A percentile compares a stretch with the other conserved stretches of the same genome.
Conservation (phyloP, 2,888 invertebrate genomes). For the Teleogryllus oceanicus region DNA sequence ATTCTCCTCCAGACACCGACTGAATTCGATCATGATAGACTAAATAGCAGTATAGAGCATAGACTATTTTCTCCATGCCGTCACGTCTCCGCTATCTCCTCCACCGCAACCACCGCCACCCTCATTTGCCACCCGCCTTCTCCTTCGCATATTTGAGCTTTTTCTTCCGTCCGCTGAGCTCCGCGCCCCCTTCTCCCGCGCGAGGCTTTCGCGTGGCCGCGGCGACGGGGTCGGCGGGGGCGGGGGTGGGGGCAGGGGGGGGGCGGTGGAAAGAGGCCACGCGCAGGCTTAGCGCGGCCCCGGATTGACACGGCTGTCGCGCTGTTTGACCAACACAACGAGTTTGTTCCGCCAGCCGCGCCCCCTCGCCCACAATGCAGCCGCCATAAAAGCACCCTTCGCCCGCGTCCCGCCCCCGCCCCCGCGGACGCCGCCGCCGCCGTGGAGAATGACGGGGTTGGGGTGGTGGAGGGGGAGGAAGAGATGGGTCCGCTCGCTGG, state of each 20-base stretch:
- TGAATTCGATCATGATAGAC: no score
- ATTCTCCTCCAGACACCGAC: no score
- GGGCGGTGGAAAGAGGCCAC: neutral
- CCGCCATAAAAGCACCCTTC: conserved; percentile 4
- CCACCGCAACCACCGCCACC: no score
- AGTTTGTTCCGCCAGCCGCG: neutral
- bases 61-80: no score
- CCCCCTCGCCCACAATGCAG: neutral
- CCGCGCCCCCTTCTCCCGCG: no score
- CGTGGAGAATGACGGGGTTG: neutral
- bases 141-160: no score
- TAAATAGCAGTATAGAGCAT: no score
- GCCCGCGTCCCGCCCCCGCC: neutral
- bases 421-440: neutral
- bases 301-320: neutral
- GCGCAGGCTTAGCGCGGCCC: neutral
- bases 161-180: no score
- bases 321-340: neutral
- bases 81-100: no score
- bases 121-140: no score
- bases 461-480: neutral
- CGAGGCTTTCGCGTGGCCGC: neutral
- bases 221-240: no score
- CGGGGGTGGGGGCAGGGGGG: no score
- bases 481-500: neutral